Evolutionary conservation across 2,113 vertebrate species (phyloP), one percentile per base, ranked within the genome.

Genomic region (Sorex fumeus): DNA sequence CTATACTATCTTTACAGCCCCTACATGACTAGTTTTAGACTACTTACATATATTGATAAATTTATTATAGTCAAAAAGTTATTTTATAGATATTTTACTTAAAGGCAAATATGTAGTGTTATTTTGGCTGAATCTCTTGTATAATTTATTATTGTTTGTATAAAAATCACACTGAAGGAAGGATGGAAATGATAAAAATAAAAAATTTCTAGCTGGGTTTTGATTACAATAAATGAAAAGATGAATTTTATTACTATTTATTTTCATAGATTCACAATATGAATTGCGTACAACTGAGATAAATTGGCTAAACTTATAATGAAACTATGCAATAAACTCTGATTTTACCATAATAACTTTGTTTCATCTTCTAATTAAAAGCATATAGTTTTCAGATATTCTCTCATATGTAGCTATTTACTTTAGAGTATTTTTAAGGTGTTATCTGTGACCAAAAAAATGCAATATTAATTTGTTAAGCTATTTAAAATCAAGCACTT

Each of bases 291-390:
- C 2, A 80, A 21, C 40, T 83, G 78, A 85, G 30, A 88, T 93
- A 84, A 91, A 23, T 18, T 69, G 25, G 72, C 62, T 75, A 66
- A 10, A 47, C 4, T 27, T 64, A 19, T 11, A 62, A 87, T 75
- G 70, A 87, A 89, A 69, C 3, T 12, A 9, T 45, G 15, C 2
- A 18, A n/a, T 8, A 32, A 4, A 60, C 18, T 91, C 18, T 91
- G 64, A 60, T 90, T 91, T 91, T 79, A 75, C 30, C 79, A 6
- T 43, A 36, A 30, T 89, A 57, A 43, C 30, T 87, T 30, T 6
- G 30, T 47, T 86, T 93, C 25, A 79, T 19, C 91, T 79, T 79
- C 7, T 8, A 94, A 79, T 32, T 9, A 43, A 91, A 30, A 15
- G 3, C 19, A 81, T 10, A 28, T 28, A 74, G 28, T 9, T 87